Conservation (phyloP, 2,888 invertebrate species). For the Nomada fabriciana region DNA sequence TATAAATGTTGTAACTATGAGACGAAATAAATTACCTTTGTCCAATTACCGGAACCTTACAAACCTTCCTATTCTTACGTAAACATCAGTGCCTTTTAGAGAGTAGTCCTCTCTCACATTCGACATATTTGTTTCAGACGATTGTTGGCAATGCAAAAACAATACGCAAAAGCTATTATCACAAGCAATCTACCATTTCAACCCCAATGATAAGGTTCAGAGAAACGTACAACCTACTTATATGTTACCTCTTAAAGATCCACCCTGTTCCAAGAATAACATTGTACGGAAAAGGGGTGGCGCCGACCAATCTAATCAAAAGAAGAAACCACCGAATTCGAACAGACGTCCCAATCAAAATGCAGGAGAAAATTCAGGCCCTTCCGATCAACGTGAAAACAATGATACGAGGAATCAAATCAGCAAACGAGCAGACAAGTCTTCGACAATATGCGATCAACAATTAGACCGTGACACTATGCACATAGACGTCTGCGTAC, state of each 20-base stretch:
- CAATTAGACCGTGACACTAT: not conserved
- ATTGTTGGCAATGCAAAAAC: not conserved
- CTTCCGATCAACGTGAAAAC: not conserved
- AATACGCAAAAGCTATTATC: not conserved
- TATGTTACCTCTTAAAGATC: slow-evolving; percentile 6
- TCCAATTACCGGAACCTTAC: not conserved
- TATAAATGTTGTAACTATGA: not conserved
- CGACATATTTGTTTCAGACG: slow-evolving; percentile 33
- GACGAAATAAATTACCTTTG: not conserved
- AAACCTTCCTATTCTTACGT: not conserved
- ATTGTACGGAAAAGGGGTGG: slow-evolving; percentile 54
- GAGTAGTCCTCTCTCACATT: not conserved
- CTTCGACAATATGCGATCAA: not conserved
- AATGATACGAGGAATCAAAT: not conserved
- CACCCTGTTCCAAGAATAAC: not conserved
- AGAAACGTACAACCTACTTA: not conserved
- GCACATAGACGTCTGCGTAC: slow-evolving; percentile 22
- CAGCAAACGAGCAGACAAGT: not conserved
- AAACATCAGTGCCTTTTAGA: not conserved
- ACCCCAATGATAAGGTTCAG: not conserved
- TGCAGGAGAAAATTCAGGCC: not conserved
- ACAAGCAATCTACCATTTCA: not conserved
- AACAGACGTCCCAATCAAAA: not conserved
- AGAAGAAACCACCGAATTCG: not conserved
- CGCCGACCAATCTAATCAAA: slow-evolving; percentile 36